Conservation (phyloP, 2,113 vertebrate genomes). For the Oxyura jamaicensis region DNA sequence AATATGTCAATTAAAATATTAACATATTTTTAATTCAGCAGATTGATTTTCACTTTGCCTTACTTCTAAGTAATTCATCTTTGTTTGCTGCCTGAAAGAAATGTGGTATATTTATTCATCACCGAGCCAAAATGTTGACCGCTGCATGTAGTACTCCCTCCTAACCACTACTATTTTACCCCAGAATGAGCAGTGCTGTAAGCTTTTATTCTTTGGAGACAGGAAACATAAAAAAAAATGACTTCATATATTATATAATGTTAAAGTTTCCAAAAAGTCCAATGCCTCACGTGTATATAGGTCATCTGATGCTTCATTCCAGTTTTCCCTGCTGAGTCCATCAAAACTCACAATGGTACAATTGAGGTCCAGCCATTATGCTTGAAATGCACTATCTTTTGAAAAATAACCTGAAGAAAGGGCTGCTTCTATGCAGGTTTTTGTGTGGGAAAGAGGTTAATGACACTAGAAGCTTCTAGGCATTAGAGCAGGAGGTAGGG, state of each 20-base stretch:
- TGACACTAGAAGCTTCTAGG: not conserved
- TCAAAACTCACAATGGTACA: not conserved
- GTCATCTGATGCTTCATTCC: not conserved
- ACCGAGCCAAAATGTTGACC: not conserved
- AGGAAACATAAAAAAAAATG: not conserved
- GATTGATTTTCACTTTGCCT: slow-evolving; percentile 8
- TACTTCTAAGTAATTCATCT: slow-evolving; percentile 23
- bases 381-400: not conserved
- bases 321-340: not conserved
- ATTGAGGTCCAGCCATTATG: not conserved
- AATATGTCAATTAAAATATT: slow-evolving; percentile 46
- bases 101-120: not conserved
- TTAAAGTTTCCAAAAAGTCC: not conserved
- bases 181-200: not conserved
- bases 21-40: slow-evolving; percentile 26
- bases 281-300: not conserved
- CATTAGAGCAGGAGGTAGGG: not conserved
- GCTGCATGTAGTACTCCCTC: not conserved
- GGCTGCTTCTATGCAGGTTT: not conserved
- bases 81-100: not conserved
- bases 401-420: not conserved
- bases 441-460: not conserved
- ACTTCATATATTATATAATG: not conserved
- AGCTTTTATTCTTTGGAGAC: not conserved
- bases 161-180: not conserved